These are phyloP conservation scores for Dynastes maya DNA, from an alignment of 2,888 invertebrate species.

Conservation along the genomic window DNA sequence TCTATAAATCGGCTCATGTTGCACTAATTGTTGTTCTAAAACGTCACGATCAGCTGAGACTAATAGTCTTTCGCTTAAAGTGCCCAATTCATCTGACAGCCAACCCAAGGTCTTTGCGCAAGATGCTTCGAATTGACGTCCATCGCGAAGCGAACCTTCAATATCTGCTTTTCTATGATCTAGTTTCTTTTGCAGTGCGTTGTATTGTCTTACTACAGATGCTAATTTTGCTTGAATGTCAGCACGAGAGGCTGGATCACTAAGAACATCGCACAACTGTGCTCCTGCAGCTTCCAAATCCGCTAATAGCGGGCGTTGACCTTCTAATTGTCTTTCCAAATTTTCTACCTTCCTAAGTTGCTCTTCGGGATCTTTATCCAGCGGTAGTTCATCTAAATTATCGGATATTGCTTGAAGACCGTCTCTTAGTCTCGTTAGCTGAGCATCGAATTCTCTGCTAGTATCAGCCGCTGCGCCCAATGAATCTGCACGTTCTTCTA, in stretches of 20 bases:
- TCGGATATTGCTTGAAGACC: slow-evolving; percentile 92
- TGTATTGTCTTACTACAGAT: slow-evolving; percentile 90
- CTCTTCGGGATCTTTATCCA: slow-evolving; percentile 89
- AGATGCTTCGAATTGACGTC: slow-evolving; percentile 90
- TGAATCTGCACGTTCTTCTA: slow-evolving; percentile 91
- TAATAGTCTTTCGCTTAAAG: slow-evolving; percentile 82
- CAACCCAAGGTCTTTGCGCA: slow-evolving; percentile 92
- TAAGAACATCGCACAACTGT: slow-evolving; percentile 87
- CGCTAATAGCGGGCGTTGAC: slow-evolving; percentile 89
- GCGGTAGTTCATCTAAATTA: slow-evolving; percentile 86
- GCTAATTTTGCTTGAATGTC: slow-evolving; percentile 93
- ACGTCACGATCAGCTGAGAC: slow-evolving; percentile 90
- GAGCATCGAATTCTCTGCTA: slow-evolving; percentile 93
- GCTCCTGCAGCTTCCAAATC: slow-evolving; percentile 94
- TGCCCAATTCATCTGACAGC: slow-evolving; percentile 86
- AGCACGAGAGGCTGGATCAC: slow-evolving; percentile 91
- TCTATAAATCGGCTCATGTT: slow-evolving; percentile 91
- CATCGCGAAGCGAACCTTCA: slow-evolving; percentile 82
- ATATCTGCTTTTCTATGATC: slow-evolving; percentile 93
- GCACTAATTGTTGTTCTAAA: slow-evolving; percentile 88
- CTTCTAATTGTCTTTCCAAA: slow-evolving; percentile 90
- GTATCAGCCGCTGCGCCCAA: slow-evolving; percentile 94
- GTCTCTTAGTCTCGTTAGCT: slow-evolving; percentile 85
- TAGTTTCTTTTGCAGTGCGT: slow-evolving; percentile 90
- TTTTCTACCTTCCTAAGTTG: slow-evolving; percentile 90